Base-by-base conservation (phyloP, 2,113 vertebrate genomes). In the Tor tambroides region DNA sequence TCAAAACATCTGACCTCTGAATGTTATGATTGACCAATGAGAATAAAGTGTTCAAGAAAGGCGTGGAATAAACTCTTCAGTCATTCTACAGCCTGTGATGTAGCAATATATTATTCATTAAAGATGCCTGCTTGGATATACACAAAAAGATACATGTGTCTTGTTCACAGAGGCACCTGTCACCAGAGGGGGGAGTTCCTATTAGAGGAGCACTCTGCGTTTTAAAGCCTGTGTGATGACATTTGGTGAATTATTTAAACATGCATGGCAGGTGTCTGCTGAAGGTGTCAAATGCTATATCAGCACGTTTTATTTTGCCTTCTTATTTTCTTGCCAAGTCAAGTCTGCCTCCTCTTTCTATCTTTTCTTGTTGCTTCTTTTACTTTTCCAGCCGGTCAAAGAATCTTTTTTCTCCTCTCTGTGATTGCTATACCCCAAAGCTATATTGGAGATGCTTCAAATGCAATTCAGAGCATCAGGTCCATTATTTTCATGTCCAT, bases 231-330 rank as follows among this genome's bases (percentile, higher is more conserved):
- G 38, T 49, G 26, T 65, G 77, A 82, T 89, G 86, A 85, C 88
- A 87, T 89, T 88, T 85, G 43, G 65, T 91, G 87, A 91, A 91
- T 91, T 89, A 89, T 91, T 91, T 80, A 91, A 90, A 82, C 35
- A 59, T 35, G 43, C 43, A 80, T 88, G 90, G 89, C 87, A 91
- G 89, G 87, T 89, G 76, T 88, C 82, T 83, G 87, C 78, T 84
- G 59, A 80, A 69, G 81, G 65, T 91, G 91, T 88, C 85, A 83
- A 51, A 41, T 74, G 35, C 80, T 77, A 88, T 90, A 81, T 82
- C 35, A 46, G 32, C 83, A 15, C 78, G 65, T 78, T 83, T 85
- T 51, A 88, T 43, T 83, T 79, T 61, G 67, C 67, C 43, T 72
- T 72, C 61, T 83, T 46, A 77, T 38, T 65, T 88, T 89, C 84